Base-by-base conservation (phyloP, 2,888 invertebrate genomes). In the Tipula confusa region DNA sequence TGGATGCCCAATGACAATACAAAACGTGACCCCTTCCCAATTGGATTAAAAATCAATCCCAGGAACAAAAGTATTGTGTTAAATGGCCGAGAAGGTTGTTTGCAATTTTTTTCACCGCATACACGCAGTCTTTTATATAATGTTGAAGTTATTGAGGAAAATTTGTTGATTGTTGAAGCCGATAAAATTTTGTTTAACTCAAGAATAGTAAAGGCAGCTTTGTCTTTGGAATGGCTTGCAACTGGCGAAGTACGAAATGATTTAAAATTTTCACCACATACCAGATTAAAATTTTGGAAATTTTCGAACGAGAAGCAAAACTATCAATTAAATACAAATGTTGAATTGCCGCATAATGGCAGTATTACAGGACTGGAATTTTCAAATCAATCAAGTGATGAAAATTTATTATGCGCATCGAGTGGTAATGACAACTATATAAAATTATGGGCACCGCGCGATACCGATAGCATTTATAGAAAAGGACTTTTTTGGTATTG, bases 211-310 rank as follows among this genome's bases (percentile, higher is more conserved):
- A 91, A 91, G 85, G 91, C 93, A n/a, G 93, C 94, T 0, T 90
- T 96, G 84, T 93, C 93, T 87, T 90, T 91, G 83, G 90, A 92
- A 87, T 96, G 96, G 96, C 90, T 96, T 90, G 94, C 93, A 6
- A 95, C 95, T 0, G 91, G 92, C 4, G 94, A 94, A 87, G 90
- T 91, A 84, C 90, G 92, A 84, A 91, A 92, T 86, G 93, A 94
- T 88, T 88, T 90, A 29, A 88, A 91, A 79, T 91, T 91, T 84
- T 89, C 90, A 82, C 90, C 91, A 4, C 95, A 95, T 88, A 89
- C 93, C 3, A 90, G 93, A 83, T 89, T 96, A 0, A 96, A 96
- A 87, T 96, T 96, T 89, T 96, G 96, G 95, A 87, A 90, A 84
- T 95, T 92, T 86, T 88, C 92, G 85, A 87, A 88, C 1, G 88